These are phyloP conservation scores for Battus philenor DNA, from an alignment of 1,140 invertebrate species.

Conservation along the genomic window DNA sequence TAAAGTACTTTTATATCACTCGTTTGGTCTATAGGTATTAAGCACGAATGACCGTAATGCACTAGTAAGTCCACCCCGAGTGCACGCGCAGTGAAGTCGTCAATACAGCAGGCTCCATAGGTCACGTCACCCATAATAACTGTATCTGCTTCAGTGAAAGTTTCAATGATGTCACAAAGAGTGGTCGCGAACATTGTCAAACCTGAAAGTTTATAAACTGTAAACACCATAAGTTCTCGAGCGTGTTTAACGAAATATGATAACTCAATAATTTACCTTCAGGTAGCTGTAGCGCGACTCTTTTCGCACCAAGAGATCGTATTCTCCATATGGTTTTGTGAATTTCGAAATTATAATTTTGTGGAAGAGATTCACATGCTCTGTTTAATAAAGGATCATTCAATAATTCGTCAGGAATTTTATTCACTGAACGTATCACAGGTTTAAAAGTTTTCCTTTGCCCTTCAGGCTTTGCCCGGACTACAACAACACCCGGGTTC, in stretches of 20 bases:
- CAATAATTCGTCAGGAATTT: conserved; percentile 90
- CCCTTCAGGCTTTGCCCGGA: conserved; percentile 84
- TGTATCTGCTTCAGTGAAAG: conserved; percentile 94
- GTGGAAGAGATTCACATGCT: conserved; percentile 86
- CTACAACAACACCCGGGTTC: conserved; percentile 77
- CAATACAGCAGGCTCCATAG: conserved; percentile 99
- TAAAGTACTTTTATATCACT: conserved; percentile 94
- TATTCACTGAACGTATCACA: conserved; percentile 81
- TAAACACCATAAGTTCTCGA: too few relatives aligned
- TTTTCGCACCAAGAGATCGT: conserved; percentile 85
- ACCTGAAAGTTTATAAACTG: conserved; percentile 64
- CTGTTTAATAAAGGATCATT: conserved; percentile 86
- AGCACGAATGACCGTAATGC: conserved; percentile 99
- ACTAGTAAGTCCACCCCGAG: conserved; percentile 95
- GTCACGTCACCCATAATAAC: conserved; percentile 99
- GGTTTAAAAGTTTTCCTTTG: conserved; percentile 88
- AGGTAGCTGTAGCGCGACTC: conserved; percentile 97
- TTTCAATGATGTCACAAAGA: conserved; percentile 95
- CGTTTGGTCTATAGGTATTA: conserved; percentile 96
- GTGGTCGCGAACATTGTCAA: conserved; percentile 93
- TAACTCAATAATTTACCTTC: conserved; percentile 80
- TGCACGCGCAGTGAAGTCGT: conserved; percentile 95
- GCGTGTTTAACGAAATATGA: too few relatives aligned
- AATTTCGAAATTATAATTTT: conserved; percentile 99
- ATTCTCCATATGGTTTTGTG: conserved; percentile 99